Evolutionary conservation across 2,888 invertebrate genomes (phyloP), one percentile per base, ranked within the genome.

Genomic region (Dione juno): DNA sequence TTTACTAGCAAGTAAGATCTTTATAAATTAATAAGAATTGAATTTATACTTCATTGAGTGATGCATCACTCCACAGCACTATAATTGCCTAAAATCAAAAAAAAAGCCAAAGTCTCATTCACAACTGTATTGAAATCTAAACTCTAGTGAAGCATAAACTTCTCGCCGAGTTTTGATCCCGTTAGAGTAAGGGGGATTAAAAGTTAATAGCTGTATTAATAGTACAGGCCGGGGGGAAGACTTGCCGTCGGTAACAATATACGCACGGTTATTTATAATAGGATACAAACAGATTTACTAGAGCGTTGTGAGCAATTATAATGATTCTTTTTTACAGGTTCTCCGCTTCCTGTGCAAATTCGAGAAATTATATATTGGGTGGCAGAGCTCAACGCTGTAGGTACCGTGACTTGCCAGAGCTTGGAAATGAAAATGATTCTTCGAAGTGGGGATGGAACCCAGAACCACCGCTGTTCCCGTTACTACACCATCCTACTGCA

Each of bases 171-270:
- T 61, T 45, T 40, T 61, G 61, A 61, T 61, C 61, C n/a, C 16
- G 45, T 61, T 61, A 61, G 14, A 43, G 61, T 61, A 16, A 45
- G 11, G 35, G 13, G 66, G 69, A 66, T 70, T 70, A 66, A 66
- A 66, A 41, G 70, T 70, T 70, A 66, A 66, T 59, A 54, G 70
- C 14, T 45, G 48, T 61, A 71, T 71, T 71, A 67, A 63, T 71
- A 67, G 63, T 63, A 63, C 19, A n/a, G 54, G 67, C 41, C 54
- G 53, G 35, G 57, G 59, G 19, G 40, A 48, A 19, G 41, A 71
- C 61, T 70, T 58, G 37, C 43, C 21, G 52, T 71, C 50, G 43
- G 70, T 67, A 67, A 67, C 63, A 1, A 54, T 70, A 70, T 70
- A 57, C 59, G 11, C 50, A 41, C 50, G 58, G 50, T 41, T 58